Base-by-base conservation (phyloP, 2,888 invertebrate species). In the Marronus borbonicus region DNA sequence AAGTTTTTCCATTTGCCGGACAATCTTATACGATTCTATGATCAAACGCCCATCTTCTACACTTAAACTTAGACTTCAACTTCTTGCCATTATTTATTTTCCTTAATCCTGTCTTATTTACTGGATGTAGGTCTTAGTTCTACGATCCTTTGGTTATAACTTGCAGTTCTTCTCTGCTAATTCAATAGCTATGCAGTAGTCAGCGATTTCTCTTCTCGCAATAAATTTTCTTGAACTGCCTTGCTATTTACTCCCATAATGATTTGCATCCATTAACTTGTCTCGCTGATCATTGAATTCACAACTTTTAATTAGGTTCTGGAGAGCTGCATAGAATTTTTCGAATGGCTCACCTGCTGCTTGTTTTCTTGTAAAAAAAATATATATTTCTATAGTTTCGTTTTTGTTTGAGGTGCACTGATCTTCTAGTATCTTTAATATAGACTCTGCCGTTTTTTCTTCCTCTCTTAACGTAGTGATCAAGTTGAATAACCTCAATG, bases 1-100 rank as follows among this genome's bases (percentile, higher is more conserved):
- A 72, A n/a, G 12, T 50, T 58, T 55, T 72, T 52, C 72, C 58
- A 4, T 72, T 44, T 20, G 70, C 49, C 8, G 70, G 70, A 49
- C 66, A 66, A 28, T 66, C 7, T 31, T 44, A 10, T 10, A 24
- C 12, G 24, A 7, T 4, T 52, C 3, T n/a, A 31, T 66, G 24
- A 24, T 66, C 17, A 17, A 3, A 39, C 28, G 24, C 31, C 1
- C 66, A 66, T 12, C 12, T 36, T 10, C 17, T n/a, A n/a, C 66
- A 66, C 31, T 39, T 52, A 7, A 24, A 24, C 24, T 24, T 24
- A 24, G 24, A 24, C 2, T 24, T 24, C 24, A 24, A 24, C 24
- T 24, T 24, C 24, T 24, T 24, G 2, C 14, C 3, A 52, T 52
- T 52, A 17, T 17, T 52, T 52, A 0, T 14, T 52, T 52, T 52